Conservation (phyloP, 2,888 invertebrate species). For the Trilocha varians region DNA sequence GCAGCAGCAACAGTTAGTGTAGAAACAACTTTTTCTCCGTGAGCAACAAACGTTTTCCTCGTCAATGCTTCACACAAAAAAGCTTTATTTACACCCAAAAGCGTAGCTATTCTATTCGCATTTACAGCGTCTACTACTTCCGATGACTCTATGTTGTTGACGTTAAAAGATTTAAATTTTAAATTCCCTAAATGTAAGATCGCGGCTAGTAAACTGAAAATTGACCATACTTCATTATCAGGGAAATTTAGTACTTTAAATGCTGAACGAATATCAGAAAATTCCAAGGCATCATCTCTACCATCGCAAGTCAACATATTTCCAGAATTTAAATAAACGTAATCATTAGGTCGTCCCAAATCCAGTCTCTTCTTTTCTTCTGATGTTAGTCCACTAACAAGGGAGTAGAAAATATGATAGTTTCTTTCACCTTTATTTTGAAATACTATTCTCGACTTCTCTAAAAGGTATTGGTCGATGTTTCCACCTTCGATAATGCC, state of each 20-base stretch:
- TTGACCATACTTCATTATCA: conserved; percentile 87
- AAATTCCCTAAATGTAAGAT: conserved; percentile 95
- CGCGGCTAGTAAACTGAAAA: conserved; percentile 87
- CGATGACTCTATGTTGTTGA: conserved; percentile 90
- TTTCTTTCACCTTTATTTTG: conserved; percentile 93
- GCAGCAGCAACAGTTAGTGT: conserved; percentile 83
- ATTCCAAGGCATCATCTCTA: conserved; percentile 88
- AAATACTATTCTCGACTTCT: conserved; percentile 94
- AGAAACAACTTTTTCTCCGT: conserved; percentile 86
- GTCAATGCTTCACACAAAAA: conserved; percentile 87
- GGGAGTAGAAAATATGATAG: conserved; percentile 95
- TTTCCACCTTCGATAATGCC: conserved; percentile 94
- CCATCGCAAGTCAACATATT: conserved; percentile 84
- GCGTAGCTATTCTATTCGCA: conserved; percentile 79
- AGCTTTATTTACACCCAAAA: conserved; percentile 80
- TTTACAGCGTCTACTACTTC: conserved; percentile 83
- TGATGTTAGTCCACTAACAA: conserved; percentile 85
- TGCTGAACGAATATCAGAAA: conserved; percentile 91
- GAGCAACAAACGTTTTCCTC: conserved; percentile 87
- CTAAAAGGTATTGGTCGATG: conserved; percentile 95
- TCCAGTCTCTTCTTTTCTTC: conserved; percentile 87
- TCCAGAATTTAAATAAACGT: conserved; percentile 87
- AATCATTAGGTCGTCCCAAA: conserved; percentile 80
- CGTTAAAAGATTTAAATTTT: conserved; percentile 81
- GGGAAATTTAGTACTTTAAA: conserved; percentile 92